Base-by-base conservation (phyloP, 1,140 invertebrate genomes). In the Diploscapter pachys region DNA sequence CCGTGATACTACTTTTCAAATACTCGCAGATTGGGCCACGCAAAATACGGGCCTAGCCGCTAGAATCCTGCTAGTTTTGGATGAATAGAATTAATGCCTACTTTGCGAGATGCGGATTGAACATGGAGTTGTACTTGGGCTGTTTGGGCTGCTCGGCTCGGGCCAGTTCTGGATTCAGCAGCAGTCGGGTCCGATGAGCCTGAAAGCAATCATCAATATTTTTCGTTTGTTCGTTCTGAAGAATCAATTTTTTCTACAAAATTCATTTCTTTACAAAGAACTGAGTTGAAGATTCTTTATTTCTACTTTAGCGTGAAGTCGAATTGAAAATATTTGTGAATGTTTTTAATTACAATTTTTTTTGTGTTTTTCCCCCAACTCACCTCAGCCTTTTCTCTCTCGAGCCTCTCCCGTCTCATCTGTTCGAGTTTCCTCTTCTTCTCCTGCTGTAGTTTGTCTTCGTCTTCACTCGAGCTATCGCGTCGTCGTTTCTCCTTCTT, bases 121-220 rank as follows among this genome's bases (percentile, higher is more conserved):
- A 96, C 87, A 95, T 93, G 5, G 92, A 93, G 88, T 94, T 94
- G 85, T 96, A 96, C 87, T 91, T 92, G 31, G 31, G 31, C 81
- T 91, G 78, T 53, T 75, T 76, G 6, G 73, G 57, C 11, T 62
- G 5, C 49, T 57, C 68, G 57, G 53, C 53, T 52, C 49, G 3
- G 69, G 70, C 85, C 90, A 90, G 6, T 9, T 75, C 70, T 5
- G 74, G 75, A 64, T 78, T 70, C 55, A 79, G 70, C n/a, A 79
- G 57, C 2, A 62, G 53, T 52, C 64, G 55, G 2, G 50, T 49
- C 8, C 67, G 73, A 51, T 56, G 49, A 54, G 54, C 56, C 50
- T 75, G 51, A 66, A 5, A 71, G 9, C 48, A 51, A 63, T 3
- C 49, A 66, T 4, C 50, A 49, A 31, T 31, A 31, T 31, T 31